Base-by-base conservation (phyloP, 2,113 vertebrate species). In the Morone chrysops region DNA sequence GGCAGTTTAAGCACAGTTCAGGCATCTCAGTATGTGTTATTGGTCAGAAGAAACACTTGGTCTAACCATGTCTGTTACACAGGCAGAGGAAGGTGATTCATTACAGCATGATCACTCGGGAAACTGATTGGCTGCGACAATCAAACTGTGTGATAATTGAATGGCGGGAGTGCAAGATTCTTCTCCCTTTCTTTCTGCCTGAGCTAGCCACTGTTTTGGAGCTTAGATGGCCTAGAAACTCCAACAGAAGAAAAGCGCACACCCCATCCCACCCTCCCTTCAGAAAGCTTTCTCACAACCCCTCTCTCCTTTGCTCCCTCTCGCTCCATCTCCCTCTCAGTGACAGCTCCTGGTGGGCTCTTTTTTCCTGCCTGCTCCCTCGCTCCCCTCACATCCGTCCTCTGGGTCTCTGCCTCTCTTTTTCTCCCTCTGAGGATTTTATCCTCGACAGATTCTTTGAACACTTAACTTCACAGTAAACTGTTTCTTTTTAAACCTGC, bases 291-390 rank as follows among this genome's bases (percentile, higher is more conserved):
- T 86, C 87, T 87, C 90, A 84, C 88, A 86, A 81, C 86, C 81
- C 71, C 67, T 90, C 84, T 81, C 78, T 91, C 80, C 76, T 78
- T 82, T 43, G 76, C 90, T 88, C 79, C 86, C 80, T 91, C 81
- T 90, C 72, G 63, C 80, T 86, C 61, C 6, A 72, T 85, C 83
- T 86, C 79, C 66, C 81, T 83, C 78, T 88, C 89, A 75, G 47
- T 90, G 88, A 93, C 84, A 83, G 87, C 89, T 93, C 89, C 92
- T 82, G 84, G 89, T 91, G 92, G 87, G 90, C 62, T 86, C 70
- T 65, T 80, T 86, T 82, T 70, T 8, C 50, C 73, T 45, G 45
- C 54, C 65, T 83, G 51, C 82, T 87, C 69, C 82, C 77, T 84
- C 63, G 13, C 81, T 89, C 69, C 80, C 76, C 73, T 92, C 91